Evolutionary conservation across 1,140 invertebrate species (phyloP), one percentile per base, ranked within the genome.

Genomic region (Drosophila erecta): DNA sequence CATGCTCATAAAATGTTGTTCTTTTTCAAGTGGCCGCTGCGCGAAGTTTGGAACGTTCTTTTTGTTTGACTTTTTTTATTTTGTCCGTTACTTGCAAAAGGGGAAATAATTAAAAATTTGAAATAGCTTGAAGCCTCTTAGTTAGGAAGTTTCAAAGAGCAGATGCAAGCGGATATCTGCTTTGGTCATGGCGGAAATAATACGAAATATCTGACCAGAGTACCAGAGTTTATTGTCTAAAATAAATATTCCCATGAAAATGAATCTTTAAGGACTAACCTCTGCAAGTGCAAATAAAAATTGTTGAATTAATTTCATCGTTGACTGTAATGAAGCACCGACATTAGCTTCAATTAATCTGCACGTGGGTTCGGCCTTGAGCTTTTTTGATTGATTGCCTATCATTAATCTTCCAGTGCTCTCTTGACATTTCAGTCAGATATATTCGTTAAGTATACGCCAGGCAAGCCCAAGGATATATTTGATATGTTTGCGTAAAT

Each of bases 31-130:
- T 80, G 72, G 50, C 72, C 38, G 54, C 24, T 30, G 41, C 74
- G 44, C 62, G 71, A 80, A 85, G 66, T 85, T 85, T 73, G 66
- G 54, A 59, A 50, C 66, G 74, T 75, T 65, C 49, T 55, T 79
- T 57, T 49, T 70, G 24, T 54, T 55, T 56, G 50, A 41, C 24
- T 24, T 49, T 60, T 55, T 49, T 53, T 53, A 44, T 37, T 17
- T 17, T 37, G 11, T 38, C 12, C 33, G 44, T 37, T 40, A 35
- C 54, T 58, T 43, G 69, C 46, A 38, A 66, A 75, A 57, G 60
- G 54, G 79, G 66, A 81, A 87, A 87, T 87, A 86, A 86, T 86
- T 86, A 86, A 87, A 86, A 86, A 87, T 81, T 67, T 87, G 54
- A 81, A 86, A 87, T 78, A 50, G 64, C 75, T 75, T 61, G 57